Evolutionary conservation across 2,797 vertebrate genomes (phyloP), one percentile per base, ranked within the genome.

Genomic region (Hozukius guyotensis): DNA sequence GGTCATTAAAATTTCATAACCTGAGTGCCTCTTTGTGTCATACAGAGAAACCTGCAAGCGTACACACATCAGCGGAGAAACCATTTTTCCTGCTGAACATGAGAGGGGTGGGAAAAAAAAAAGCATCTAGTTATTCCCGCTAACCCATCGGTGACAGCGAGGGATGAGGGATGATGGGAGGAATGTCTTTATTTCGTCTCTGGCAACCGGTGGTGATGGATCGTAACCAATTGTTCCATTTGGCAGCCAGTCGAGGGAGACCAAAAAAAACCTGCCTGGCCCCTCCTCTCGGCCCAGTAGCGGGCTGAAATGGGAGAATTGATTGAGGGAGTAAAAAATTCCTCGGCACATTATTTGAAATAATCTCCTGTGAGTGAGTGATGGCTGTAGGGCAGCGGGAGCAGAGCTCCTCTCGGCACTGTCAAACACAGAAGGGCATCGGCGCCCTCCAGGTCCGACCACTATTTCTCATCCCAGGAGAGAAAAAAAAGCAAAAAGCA

Each of bases 201-300:
- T 91, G 88, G 89, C 87, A 91, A 89, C 84, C 59, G 25, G 84
- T 55, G 84, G 85, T 93, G 90, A 94, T 90, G 89, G 92, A 94
- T 94, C 16, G 75, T 75, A 91, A 91, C 86, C 90, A 89, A 93
- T 91, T 91, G 88, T 92, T 96, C 87, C 87, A 91, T 94, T 93
- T 93, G 92, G 93, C 92, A 90, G 84, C 46, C 72, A 87, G 89
- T 92, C 88, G 85, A 86, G 82, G 75, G 85, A 85, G 84, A 72
- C 77, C 78, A 77, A 81, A 88, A 42, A 77, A 65, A 67, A 14
- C 24, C 56, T 38, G 75, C 66, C 77, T 11, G 53, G 76, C 77
- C 34, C 61, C 86, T 89, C 88, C 87, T 72, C 38, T 62, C 80
- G 63, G 76, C 68, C 36, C 59, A 16, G 74, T 71, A 82, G 70